Evolutionary conservation across 2,888 invertebrate species (phyloP), one percentile per base, ranked within the genome.

Genomic region (Loripinus fragilis): DNA sequence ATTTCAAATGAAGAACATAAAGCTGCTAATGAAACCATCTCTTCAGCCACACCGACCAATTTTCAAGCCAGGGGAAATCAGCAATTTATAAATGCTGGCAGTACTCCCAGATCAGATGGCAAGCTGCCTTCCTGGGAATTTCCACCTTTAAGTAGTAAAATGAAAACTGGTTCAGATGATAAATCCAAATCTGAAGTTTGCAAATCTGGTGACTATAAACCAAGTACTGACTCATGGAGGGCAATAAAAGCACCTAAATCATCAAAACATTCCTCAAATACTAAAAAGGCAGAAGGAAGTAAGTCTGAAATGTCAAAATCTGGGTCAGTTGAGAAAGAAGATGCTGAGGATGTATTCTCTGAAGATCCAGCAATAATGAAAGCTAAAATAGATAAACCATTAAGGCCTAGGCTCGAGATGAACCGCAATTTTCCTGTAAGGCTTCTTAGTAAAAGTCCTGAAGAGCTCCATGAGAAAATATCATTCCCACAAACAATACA

Each of bases 401-500:
- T 33, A 60, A 8, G 74, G 67, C 71, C 72, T 10, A 55, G 70
- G 33, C 41, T 72, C n/a, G 75, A 72, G 52, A 50, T 50, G 10
- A 60, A 74, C 33, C 55, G 84, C 23, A 84, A 67, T 41, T 84
- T 84, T 55, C 84, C 84, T 66, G 84, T 84, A 2, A 50, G 81
- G 23, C 50, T 84, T 45, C 66, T 84, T 17, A 79, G 77, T 73
- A 74, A 66, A 30, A 80, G 80, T 68, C 74, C 73, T 30, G 83
- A 83, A 28, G 72, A 75, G 12, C n/a, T 25, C 7, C 67, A 23
- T 45, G 33, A 41, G 17, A 67, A 67, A 67, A 3, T 60, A 33
- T n/a, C 60, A 30, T 60, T 60, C 23, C 60, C 60, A n/a, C 33
- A 60, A 10, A 12, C 60, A 2, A n/a, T 60, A 20, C 60, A 60